Evolutionary conservation across 2,888 invertebrate species (phyloP).

Genomic region (Aproaerema taeniolella): DNA sequence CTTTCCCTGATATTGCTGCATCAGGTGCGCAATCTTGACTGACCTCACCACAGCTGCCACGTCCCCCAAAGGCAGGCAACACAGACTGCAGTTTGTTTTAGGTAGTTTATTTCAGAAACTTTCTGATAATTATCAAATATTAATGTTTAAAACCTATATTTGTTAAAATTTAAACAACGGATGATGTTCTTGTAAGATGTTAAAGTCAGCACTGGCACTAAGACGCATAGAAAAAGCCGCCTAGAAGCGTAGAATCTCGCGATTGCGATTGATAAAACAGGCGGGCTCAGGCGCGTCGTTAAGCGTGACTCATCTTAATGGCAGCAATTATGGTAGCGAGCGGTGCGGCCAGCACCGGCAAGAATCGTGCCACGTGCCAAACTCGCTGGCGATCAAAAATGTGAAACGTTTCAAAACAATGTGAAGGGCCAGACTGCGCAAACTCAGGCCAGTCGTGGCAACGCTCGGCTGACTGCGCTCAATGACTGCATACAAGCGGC

Average conservation of each 20-base stretch:
- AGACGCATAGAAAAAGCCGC: constrained; percentile 3
- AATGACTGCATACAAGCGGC: constrained; percentile 20
- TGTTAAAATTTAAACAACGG: no score
- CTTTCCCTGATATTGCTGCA: constrained; percentile 53
- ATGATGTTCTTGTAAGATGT: no score
- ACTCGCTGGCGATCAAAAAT: constrained; percentile 23
- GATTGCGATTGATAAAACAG: constrained; percentile 59
- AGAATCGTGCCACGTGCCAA: constrained; percentile 50
- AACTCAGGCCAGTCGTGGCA: constrained; percentile 20
- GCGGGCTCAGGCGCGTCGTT: constrained; percentile 58
- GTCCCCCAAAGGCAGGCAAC: no score
- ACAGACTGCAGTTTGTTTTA: no score
- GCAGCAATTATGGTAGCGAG: constrained; percentile 61
- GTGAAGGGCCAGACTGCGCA: constrained; percentile 20
- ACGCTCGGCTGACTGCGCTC: constrained; percentile 25
- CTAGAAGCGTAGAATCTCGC: constrained; percentile 22
- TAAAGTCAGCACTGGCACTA: no score
- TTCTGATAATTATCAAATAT: no score
- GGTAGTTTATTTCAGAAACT: no score
- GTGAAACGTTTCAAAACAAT: constrained; percentile 24
- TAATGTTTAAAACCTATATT: no score
- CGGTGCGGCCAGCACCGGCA: constrained; percentile 38
- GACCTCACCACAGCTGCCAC: no score
- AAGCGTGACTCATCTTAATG: constrained; percentile 75
- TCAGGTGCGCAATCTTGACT: constrained; percentile 29